phyloP scores from a whole-genome alignment of 2,888 invertebrate genomes.

The Brachycybe producta region DNA sequence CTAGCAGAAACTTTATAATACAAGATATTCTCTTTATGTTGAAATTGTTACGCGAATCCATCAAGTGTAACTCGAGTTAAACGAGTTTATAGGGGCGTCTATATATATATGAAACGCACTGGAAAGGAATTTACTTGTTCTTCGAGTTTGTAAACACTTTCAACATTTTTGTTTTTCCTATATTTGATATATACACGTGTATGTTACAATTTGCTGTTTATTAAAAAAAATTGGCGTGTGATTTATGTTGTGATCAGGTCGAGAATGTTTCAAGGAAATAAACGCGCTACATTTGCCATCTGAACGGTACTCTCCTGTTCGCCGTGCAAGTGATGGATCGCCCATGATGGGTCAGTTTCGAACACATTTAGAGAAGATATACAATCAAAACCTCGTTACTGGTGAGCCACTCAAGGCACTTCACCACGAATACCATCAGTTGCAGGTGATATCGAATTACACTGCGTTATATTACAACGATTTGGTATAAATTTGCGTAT shows the following conservation, averaged over 20 bases:
- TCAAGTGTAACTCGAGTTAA: no score
- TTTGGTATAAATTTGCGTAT: neutral
- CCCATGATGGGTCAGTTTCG: slow-evolving; percentile 29
- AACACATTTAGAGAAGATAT: slow-evolving; percentile 36
- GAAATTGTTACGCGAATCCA: no score
- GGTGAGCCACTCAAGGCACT: slow-evolving; percentile 41
- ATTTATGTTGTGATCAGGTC: slow-evolving; percentile 31
- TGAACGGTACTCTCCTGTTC: slow-evolving; percentile 78
- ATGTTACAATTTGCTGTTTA: no score
- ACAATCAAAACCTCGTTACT: slow-evolving; percentile 46
- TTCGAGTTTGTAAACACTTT: no score
- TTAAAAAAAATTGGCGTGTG: no score
- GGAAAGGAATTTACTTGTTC: no score
- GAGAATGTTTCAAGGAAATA: slow-evolving; percentile 46
- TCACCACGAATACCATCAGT: slow-evolving; percentile 63
- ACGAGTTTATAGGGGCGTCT: no score
- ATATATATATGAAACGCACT: no score
- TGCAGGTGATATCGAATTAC: slow-evolving; percentile 45
- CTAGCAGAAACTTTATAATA: no score
- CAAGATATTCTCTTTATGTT: no score
- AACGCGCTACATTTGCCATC: slow-evolving; percentile 41
- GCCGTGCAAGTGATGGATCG: slow-evolving; percentile 72
- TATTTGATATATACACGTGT: no score
- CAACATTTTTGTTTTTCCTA: no score
- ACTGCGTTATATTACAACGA: neutral